Conservation (phyloP, 2,113 vertebrate genomes). For the Rhabdornis inornatus region DNA sequence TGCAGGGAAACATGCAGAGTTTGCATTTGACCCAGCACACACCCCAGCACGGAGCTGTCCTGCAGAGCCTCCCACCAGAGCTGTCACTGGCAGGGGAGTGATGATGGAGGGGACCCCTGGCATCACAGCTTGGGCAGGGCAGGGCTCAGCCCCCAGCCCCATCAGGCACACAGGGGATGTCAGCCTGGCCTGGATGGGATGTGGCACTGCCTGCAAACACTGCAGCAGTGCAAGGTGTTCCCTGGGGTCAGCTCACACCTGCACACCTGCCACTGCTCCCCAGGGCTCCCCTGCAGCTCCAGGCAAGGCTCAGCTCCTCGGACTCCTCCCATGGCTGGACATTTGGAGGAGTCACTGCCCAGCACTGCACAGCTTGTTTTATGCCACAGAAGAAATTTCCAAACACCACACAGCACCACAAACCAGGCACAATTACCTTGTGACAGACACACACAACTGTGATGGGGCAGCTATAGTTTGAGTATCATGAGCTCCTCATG, state of each 20-base stretch:
- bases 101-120: accelerated
- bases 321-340: neutral
- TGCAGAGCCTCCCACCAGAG: neutral
- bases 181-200: accelerated
- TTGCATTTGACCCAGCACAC: neutral
- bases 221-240: neutral
- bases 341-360: neutral
- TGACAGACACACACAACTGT: constrained; percentile 44
- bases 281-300: neutral
- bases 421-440: constrained; percentile 77
- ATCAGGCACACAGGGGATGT: accelerated
- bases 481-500: constrained; percentile 38
- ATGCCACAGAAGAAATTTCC: neutral
- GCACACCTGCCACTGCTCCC: neutral
- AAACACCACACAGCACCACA: constrained; percentile 68
- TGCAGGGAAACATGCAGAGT: accelerated
- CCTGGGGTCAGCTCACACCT: neutral
- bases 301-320: neutral
- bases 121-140: neutral
- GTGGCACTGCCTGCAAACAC: accelerated
- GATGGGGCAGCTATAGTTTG: constrained; percentile 45
- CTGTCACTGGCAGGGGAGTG: neutral
- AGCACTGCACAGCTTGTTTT: neutral
- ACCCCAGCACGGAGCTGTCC: neutral
- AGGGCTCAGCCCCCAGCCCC: neutral